Evolutionary conservation across 1,140 invertebrate species (phyloP).

Genomic region (Lepidurus arcticus): DNA sequence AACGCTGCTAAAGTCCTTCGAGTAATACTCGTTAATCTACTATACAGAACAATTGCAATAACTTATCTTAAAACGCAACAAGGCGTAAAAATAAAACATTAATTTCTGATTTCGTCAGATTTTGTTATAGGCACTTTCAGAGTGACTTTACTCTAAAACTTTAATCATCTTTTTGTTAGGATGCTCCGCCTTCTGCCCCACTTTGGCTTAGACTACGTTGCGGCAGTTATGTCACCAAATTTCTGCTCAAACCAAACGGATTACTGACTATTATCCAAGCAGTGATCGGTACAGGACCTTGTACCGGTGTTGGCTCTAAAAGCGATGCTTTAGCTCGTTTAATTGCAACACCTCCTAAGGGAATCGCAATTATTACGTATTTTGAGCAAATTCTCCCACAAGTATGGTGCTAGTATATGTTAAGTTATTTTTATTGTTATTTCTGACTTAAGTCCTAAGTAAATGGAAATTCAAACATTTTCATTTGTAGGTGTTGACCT

Average conservation of each 20-base stretch:
- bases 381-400: slow-evolving; percentile 46
- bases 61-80: too few species aligned
- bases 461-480: not conserved
- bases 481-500: not conserved
- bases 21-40: not conserved
- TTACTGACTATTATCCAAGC: slow-evolving; percentile 54
- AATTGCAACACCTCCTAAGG: slow-evolving; percentile 51
- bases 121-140: not conserved
- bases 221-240: slow-evolving; percentile 53
- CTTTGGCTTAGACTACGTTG: slow-evolving; percentile 58
- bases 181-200: slow-evolving; percentile 44
- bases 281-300: slow-evolving; percentile 54
- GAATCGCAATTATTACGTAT: slow-evolving; percentile 48
- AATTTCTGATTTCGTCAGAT: too few species aligned
- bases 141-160: not conserved
- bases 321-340: slow-evolving; percentile 53
- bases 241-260: slow-evolving; percentile 54
- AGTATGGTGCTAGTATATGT: slow-evolving; percentile 35
- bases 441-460: not conserved
- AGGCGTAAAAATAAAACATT: too few species aligned
- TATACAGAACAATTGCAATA: too few species aligned
- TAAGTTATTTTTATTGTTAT: not conserved
- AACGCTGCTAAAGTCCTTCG: slow-evolving; percentile 32
- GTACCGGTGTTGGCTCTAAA: slow-evolving; percentile 57
- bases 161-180: not conserved